Evolutionary conservation across 1,140 invertebrate species (phyloP).

Genomic region (Sweltsa coloradensis): DNA sequence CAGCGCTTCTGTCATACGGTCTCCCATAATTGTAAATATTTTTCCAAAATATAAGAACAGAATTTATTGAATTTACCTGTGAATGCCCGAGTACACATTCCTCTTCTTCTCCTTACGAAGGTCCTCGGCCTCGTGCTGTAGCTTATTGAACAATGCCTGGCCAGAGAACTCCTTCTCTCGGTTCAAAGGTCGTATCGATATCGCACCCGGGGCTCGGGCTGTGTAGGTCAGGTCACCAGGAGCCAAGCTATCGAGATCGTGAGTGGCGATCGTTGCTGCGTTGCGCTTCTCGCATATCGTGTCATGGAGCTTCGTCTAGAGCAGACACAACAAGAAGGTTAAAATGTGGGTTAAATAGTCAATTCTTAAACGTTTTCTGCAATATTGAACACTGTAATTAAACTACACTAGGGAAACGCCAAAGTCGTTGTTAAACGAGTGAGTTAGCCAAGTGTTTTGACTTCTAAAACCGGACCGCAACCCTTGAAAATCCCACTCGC

Average conservation of each 20-base stretch:
- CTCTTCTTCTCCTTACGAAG: slow-evolving; percentile 65
- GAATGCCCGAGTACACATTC: slow-evolving; percentile 64
- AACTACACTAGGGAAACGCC: no score
- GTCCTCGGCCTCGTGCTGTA: slow-evolving; percentile 61
- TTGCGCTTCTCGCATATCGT: slow-evolving; percentile 64
- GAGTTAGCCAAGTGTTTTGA: no score
- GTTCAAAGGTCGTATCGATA: slow-evolving; percentile 52
- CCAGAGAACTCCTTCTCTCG: slow-evolving; percentile 45
- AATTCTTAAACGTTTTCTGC: no score
- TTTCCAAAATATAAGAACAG: neutral
- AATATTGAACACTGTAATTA: no score
- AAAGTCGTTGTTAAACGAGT: no score
- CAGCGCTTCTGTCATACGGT: no score
- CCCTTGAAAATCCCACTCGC: no score
- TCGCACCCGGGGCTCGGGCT: slow-evolving; percentile 41
- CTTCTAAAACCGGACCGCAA: no score
- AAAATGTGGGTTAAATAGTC: no score
- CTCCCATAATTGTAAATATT: no score
- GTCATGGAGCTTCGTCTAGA: slow-evolving; percentile 58
- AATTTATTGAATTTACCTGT: slow-evolving; percentile 41
- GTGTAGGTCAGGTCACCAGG: slow-evolving; percentile 48
- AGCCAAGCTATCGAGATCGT: slow-evolving; percentile 53
- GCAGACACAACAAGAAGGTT: no score
- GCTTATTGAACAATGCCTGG: slow-evolving; percentile 46
- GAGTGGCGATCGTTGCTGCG: slow-evolving; percentile 67